Evolutionary conservation across 2,113 vertebrate genomes (phyloP).

Genomic region (Bagarius yarrelli): DNA sequence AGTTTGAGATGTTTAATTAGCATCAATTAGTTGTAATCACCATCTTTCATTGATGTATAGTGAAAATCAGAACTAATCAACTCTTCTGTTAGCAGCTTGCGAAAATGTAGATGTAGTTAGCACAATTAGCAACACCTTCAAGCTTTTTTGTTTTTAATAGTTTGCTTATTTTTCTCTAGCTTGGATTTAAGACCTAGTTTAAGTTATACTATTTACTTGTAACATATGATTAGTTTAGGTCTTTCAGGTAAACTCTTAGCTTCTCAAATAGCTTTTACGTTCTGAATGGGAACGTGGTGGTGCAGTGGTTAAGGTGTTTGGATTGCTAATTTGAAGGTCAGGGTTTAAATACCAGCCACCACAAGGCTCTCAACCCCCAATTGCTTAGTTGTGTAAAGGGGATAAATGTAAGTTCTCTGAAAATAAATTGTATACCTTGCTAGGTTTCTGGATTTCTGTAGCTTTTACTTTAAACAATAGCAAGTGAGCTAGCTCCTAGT

Average conservation of each 20-base stretch:
- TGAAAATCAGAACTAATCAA: neutral
- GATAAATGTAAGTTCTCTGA: no score
- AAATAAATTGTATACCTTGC: no score
- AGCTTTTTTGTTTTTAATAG: neutral
- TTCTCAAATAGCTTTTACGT: neutral
- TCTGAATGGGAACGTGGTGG: no score
- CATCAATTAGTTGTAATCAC: neutral
- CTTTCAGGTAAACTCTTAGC: neutral
- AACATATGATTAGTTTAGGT: neutral
- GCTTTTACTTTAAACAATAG: neutral
- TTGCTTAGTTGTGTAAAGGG: no score
- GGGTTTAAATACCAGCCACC: no score
- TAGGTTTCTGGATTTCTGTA: no score
- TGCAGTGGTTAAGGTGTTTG: no score
- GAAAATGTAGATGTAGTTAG: neutral
- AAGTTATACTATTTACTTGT: neutral
- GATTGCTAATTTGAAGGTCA: no score
- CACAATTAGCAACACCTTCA: neutral
- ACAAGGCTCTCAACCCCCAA: no score
- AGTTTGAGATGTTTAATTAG: neutral
- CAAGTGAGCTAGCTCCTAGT: neutral
- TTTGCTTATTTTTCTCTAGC: neutral
- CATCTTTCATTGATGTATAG: neutral
- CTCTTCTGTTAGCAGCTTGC: neutral
- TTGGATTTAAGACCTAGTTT: neutral